These are phyloP conservation scores for Cosmia pyralina DNA, from an alignment of 2,888 invertebrate species.

Conservation along the genomic window DNA sequence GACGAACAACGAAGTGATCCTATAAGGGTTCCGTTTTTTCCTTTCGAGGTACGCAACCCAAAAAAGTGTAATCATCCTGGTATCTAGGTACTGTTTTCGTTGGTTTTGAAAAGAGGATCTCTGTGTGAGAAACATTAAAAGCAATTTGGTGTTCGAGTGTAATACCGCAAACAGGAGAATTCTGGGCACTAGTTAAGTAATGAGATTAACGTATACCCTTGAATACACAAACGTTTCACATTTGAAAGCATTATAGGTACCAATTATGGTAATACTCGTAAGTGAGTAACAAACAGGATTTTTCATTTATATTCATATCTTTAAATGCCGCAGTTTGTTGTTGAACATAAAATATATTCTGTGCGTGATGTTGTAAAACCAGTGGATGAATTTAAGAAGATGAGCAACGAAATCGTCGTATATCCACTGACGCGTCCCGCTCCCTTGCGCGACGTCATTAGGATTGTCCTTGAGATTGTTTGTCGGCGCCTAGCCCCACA, in stretches of 20 bases:
- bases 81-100: conserved; percentile 4
- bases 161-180: conserved; percentile 56
- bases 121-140: conserved; percentile 38
- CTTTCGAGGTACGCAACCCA: too few species aligned
- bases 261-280: conserved; percentile 57
- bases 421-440: too few species aligned
- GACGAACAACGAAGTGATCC: too few species aligned
- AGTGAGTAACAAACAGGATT: conserved; percentile 30
- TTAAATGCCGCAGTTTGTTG: background rate
- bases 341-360: background rate
- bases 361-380: background rate
- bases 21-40: too few species aligned
- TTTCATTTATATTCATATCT: conserved; percentile 24
- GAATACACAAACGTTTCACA: conserved; percentile 57
- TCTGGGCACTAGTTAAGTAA: conserved; percentile 57
- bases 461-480: too few species aligned
- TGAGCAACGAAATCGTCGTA: background rate
- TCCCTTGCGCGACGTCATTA: too few species aligned
- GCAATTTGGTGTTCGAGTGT: conserved; percentile 57
- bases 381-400: background rate
- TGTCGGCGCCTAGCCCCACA: too few species aligned
- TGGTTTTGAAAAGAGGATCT: conserved; percentile 20
- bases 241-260: conserved; percentile 46
- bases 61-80: conserved; percentile 24
- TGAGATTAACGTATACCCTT: conserved; percentile 55